Percentiles rank a stretch among this genome's conserved stretches.
These are phyloP conservation scores for Yponomeuta cagnagella DNA, from an alignment of 2,888 invertebrate species.

Conservation along the genomic window DNA sequence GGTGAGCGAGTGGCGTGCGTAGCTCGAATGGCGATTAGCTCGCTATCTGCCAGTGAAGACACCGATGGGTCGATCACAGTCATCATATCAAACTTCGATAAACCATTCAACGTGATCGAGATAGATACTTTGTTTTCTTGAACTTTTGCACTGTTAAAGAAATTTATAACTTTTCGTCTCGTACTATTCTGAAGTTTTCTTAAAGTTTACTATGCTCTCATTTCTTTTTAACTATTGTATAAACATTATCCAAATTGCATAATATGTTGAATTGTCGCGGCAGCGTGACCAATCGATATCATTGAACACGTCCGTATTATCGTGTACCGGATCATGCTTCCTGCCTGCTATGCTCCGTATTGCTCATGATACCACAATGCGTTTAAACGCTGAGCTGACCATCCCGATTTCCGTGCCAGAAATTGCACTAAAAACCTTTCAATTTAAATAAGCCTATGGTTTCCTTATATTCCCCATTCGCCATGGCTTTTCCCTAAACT, in stretches of 20 bases:
- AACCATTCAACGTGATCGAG: too few species aligned
- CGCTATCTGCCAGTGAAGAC: background rate
- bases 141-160: background rate
- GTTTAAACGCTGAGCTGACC: too few species aligned
- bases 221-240: background rate
- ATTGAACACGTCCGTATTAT: background rate
- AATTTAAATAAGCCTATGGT: too few species aligned
- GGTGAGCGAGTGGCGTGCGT: slow-evolving; percentile 32
- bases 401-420: too few species aligned
- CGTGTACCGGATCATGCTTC: background rate
- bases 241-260: background rate
- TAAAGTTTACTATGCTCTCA: background rate
- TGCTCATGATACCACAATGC: too few species aligned
- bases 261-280: background rate
- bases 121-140: too few species aligned
- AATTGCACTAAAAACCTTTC: too few species aligned
- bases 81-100: background rate
- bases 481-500: background rate
- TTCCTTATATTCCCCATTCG: background rate
- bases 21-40: slow-evolving; percentile 29
- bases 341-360: too few species aligned
- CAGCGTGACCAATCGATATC: background rate
- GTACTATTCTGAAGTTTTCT: background rate
- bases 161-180: background rate
- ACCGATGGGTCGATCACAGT: slow-evolving; percentile 15